A percentile compares a stretch with the other conserved stretches of the same genome.
phyloP scores from a whole-genome alignment of 2,888 invertebrate species.

The Anticlea derivata region DNA sequence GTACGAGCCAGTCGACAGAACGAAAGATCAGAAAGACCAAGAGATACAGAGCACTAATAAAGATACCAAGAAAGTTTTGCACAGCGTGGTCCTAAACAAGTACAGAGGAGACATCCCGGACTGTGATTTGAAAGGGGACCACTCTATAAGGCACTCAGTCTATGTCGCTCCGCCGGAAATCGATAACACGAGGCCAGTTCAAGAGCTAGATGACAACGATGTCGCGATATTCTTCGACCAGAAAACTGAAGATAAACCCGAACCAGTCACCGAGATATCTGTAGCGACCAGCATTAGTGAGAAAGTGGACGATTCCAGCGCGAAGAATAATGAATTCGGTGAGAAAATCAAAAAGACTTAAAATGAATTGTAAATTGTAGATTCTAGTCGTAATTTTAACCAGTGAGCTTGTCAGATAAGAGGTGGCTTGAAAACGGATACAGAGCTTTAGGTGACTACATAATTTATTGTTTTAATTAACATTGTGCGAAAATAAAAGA shows the following conservation, averaged over 20 bases:
- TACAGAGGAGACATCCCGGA: constrained; percentile 59
- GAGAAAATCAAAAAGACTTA: constrained; percentile 60
- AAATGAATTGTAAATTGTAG: constrained; percentile 30
- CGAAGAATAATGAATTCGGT: constrained; percentile 53
- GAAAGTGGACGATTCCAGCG: constrained; percentile 49
- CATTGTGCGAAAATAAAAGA: too few species aligned
- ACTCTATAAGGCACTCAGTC: constrained; percentile 70
- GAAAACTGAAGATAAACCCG: constrained; percentile 40
- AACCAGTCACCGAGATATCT: constrained; percentile 75
- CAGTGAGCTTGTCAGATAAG: constrained; percentile 45
- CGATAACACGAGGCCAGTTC: constrained; percentile 54
- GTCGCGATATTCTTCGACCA: constrained; percentile 84
- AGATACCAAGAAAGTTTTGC: constrained; percentile 41
- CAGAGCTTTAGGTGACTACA: too few species aligned
- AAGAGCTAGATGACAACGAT: constrained; percentile 81
- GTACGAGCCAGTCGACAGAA: constrained; percentile 70
- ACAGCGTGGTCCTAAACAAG: constrained; percentile 48
- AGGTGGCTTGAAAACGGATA: too few species aligned
- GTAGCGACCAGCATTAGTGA: constrained; percentile 77
- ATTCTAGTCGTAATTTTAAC: constrained; percentile 54
- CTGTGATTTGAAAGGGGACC: constrained; percentile 72
- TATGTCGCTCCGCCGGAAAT: constrained; percentile 64
- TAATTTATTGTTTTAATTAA: too few species aligned
- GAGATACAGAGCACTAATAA: constrained; percentile 55
- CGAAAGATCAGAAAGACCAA: constrained; percentile 55